Conservation (phyloP, 2,888 invertebrate species). For the Scaptomyza cyrtandrae region DNA sequence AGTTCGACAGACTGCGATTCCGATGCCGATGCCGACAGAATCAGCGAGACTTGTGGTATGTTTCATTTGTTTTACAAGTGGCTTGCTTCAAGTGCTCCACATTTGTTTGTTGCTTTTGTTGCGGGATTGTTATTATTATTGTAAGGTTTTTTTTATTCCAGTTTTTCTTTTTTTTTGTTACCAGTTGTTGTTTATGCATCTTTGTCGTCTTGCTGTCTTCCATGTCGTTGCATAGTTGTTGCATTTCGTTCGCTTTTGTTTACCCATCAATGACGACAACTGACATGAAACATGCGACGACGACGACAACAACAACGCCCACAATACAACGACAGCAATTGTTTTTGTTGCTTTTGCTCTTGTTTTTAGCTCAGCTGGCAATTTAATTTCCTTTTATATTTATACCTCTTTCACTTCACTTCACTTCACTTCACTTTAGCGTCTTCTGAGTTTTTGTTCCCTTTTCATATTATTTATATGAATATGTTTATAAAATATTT, state of each 20-base stretch:
- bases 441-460: not conserved
- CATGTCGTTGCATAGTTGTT: conserved; percentile 48
- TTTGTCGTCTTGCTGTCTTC: conserved; percentile 57
- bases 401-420: conserved; percentile 25
- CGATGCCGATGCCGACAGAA: not conserved
- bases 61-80: conserved; percentile 75
- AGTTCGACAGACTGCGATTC: not conserved
- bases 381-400: conserved; percentile 73
- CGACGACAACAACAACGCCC: conserved; percentile 52
- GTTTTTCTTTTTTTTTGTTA: conserved; percentile 52
- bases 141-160: conserved; percentile 18
- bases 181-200: conserved; percentile 74
- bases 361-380: conserved; percentile 41
- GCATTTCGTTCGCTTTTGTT: conserved; percentile 63
- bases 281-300: conserved; percentile 78
- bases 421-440: conserved; percentile 6
- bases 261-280: conserved; percentile 75
- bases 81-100: conserved; percentile 55
- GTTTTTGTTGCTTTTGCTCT: conserved; percentile 4
- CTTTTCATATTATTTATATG: conserved; percentile 22
- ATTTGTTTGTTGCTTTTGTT: conserved; percentile 10
- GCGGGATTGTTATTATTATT: conserved; percentile 20
- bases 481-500: conserved; percentile 78
- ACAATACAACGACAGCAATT: conserved; percentile 43
- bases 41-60: conserved; percentile 56